Conservation (phyloP, 2,797 vertebrate genomes). For the Gobio occitaniae region DNA sequence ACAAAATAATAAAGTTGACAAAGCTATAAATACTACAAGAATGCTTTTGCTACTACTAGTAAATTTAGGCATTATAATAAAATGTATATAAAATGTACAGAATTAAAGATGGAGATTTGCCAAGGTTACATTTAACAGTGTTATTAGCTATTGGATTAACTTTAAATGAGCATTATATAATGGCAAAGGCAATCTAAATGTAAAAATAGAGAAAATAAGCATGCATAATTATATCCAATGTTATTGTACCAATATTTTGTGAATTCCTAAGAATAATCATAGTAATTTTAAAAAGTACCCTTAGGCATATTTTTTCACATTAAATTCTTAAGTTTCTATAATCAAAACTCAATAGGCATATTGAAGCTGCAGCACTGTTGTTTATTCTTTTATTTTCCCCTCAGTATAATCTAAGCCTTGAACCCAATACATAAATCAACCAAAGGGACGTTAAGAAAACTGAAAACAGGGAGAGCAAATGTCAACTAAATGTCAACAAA, state of each 20-base stretch:
- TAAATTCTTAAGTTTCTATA: background rate
- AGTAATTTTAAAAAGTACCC: background rate
- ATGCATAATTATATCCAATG: background rate
- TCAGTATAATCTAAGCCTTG: background rate
- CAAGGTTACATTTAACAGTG: background rate
- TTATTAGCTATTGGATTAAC: background rate
- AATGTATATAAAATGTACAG: background rate
- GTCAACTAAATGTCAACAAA: slow-evolving; percentile 34
- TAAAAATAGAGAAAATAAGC: background rate
- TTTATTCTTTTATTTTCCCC: background rate
- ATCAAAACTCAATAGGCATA: background rate
- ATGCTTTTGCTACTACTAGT: background rate
- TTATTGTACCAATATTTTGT: background rate
- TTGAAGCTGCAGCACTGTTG: background rate
- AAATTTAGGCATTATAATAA: background rate
- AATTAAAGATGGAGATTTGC: background rate
- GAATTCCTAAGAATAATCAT: background rate
- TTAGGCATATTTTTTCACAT: no score
- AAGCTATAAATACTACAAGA: background rate
- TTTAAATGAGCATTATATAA: background rate
- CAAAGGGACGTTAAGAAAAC: background rate
- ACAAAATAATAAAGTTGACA: background rate
- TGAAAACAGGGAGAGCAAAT: slow-evolving; percentile 28
- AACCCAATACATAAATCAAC: slow-evolving; percentile 3
- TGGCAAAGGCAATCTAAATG: background rate